Percentiles rank a stretch among this genome's conserved stretches.
These are phyloP conservation scores for Noctilio leporinus DNA, from an alignment of 2,113 vertebrate species.

Conservation along the genomic window DNA sequence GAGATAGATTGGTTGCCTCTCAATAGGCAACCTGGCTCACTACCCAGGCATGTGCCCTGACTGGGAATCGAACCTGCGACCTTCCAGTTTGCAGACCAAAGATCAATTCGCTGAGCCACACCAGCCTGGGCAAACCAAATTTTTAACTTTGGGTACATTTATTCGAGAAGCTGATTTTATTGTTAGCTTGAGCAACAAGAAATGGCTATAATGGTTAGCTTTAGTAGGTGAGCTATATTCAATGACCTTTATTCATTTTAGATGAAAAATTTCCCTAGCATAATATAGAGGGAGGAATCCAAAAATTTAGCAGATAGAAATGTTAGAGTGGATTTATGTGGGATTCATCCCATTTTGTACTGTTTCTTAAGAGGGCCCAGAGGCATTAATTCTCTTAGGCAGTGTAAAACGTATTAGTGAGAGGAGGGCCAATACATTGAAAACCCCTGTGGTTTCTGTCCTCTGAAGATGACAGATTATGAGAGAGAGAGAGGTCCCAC, in stretches of 20 bases:
- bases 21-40: no score
- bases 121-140: no score
- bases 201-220: neutral
- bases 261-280: neutral
- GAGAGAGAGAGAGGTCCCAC: neutral
- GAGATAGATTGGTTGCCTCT: no score
- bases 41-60: no score
- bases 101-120: no score
- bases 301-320: neutral
- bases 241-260: neutral
- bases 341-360: neutral
- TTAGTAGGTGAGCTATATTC: neutral
- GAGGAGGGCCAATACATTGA: neutral
- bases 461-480: neutral
- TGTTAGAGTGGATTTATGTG: neutral
- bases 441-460: neutral
- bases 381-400: neutral
- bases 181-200: neutral
- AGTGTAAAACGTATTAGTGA: neutral
- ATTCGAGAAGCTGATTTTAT: neutral
- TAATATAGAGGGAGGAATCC: neutral
- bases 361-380: neutral
- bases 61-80: no score
- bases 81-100: no score
- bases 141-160: neutral